Evolutionary conservation across 92 coral and sea anemone genomes (phyloP), one percentile per base, ranked within the genome.

Genomic region (Porites cylindrica): DNA sequence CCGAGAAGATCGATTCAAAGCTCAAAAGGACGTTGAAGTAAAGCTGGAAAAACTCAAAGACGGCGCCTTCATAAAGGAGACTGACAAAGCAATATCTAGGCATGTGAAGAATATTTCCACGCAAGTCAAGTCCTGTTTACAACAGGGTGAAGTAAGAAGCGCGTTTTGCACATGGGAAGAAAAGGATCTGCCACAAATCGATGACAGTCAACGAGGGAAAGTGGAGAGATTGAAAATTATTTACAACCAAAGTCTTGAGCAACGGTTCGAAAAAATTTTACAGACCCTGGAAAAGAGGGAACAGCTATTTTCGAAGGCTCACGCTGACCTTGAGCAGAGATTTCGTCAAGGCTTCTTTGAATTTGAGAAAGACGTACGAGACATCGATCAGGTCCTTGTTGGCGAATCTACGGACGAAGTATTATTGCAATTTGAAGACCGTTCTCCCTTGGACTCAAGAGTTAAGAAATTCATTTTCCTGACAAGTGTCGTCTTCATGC

Each of bases 291-390:
- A 80, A 66, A 80, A 29, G 43, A 66, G 12, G 20, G 84, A 66
- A 13, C 66, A 80, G 60, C 62, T 66, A 10, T 80, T 80, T 14
- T 0, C 24, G 1, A 66, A 51, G 5, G 84, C 84, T 18, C 65
- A 65, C 1, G 20, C 2, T 7, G 84, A 80, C 2, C 75, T 80
- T 23, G 75, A 80, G 16, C 18, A 13, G 21, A 61, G 63, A 2
- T 80, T 80, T 52, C n/a, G 53, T 7, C 43, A 65, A 80, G 51
- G 84, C 14, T 80, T 66, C 63, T 26, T 21, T 14, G 84, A 80
- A 10, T 80, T 80, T 12, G 84, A 80, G 63, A 66, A 54, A 21
- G 75, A 80, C 50, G 14, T 80, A 16, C 84, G 63, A 2, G 84
- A 51, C 7, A 80, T 80, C 66, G 84, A 80, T 52, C 84, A 74